Base-by-base conservation (phyloP, 2,888 invertebrate genomes). In the Macrosiphum euphorbiae region DNA sequence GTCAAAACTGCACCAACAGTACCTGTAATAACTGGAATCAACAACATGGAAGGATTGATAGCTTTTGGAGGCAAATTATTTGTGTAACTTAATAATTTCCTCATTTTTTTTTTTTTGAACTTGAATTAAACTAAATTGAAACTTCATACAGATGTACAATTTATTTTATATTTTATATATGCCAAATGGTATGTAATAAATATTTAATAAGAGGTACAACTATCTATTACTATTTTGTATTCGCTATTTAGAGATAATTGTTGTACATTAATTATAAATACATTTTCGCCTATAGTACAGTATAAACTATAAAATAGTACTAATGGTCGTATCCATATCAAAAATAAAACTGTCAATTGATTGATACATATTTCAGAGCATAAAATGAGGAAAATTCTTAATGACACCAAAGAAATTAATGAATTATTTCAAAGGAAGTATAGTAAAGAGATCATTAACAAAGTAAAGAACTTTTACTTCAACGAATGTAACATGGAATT, bases 1-100 rank as follows among this genome's bases (percentile, higher is more conserved):
- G 95, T 96, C 35, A 96, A 96, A 97, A 3, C 96, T 96, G 0
- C 96, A 97, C 11, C 95, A 96, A 67, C 96, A 96, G 96, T 97
- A 3, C 98, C 98, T 0, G 97, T 98, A 96, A 97, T 98, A 96
- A 97, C 97, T 13, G 98, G 98, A 7, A 95, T 97, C 8, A 98
- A 97, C 87, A 96, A 97, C 16, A 97, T 97, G 94, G 98, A 98
- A 96, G 98, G 98, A 20, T 96, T 97, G 78, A 95, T 98, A n/a
- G 97, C 96, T 95, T 96, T 96, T 28, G 96, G 97, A 94, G 96
- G 97, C 97, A 96, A 95, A 96, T 96, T 55, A 90, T 61, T 61
- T 86, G 26, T 35, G 16, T 20, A 78, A 78, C 67, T 47, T 11
- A 84, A 86, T 58, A 50, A 90, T 52, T 20, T 16, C 1, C 11